Evolutionary conservation across 2,113 vertebrate genomes (phyloP), one percentile per base, ranked within the genome.

Genomic region (Paradoxurus hermaphroditus): DNA sequence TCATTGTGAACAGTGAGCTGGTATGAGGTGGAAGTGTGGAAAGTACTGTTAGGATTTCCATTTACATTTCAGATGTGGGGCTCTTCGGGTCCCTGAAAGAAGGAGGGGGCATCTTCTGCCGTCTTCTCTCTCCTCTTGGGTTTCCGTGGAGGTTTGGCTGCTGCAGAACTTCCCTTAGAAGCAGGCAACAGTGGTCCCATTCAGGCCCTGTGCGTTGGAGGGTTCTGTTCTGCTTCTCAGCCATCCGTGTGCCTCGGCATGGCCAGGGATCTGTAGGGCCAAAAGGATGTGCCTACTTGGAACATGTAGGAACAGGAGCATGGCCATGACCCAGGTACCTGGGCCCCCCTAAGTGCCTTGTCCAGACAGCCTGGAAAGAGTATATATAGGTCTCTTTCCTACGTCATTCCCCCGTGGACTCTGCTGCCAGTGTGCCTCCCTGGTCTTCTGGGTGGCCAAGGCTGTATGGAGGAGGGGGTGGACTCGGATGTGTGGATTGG

Each of bases 321-420:
- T 77, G 51, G 34, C 44, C 31, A 19, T 31, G 46, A 53, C 62
- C 44, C 12, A 16, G 19, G 77, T 46, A 34, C 41, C 68, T 1
- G 4, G 51, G 39, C n/a, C 3, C 41, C 27, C 25, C 56, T 9
- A 46, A 44, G 70, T 92, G 90, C 31, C 18, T 23, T 86, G 41
- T 12, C 4, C 34, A 51, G 23, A 44, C 12, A 83, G 16, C 6
- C 53, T 77, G n/a, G 21, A 18, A 19, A 49, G 70, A 68, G 23
- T 21, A 8, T 68, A 6, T 1, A 0, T 8, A 41, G 39, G 27
- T 16, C 51, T 94, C 68, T 78, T 56, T 68, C 27, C 81, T 46
- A 41, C n/a, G 15, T 31, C 4, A 1, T 39, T 3, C 5, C 13
- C 16, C 44, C 10, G 0, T 12, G 21, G 7, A 67, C 1, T 78